Conservation (phyloP, 2,113 vertebrate genomes). For the Prolemur simus region DNA sequence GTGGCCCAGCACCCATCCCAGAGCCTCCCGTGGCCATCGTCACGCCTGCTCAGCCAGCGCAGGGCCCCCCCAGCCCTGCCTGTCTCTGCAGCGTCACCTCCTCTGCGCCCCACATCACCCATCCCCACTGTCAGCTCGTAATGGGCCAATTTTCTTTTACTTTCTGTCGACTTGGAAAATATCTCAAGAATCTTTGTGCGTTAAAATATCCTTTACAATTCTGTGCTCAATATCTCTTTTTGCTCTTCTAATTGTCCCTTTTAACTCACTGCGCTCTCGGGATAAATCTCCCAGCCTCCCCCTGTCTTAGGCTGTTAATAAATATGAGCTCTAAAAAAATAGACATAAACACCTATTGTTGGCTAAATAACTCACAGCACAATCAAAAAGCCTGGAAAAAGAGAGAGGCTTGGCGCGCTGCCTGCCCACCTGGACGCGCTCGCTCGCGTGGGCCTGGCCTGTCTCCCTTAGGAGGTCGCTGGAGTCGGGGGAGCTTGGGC, state of each 20-base stretch:
- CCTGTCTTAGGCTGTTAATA: constrained; percentile 82
- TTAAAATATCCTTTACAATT: constrained; percentile 84
- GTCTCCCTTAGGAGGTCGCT: background rate
- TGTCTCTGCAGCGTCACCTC: no score
- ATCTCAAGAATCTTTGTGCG: constrained; percentile 81
- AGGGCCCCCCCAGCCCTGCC: no score
- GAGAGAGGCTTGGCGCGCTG: background rate
- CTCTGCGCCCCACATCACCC: constrained; percentile 74
- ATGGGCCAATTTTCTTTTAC: constrained; percentile 86
- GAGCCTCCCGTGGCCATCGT: background rate
- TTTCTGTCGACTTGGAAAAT: constrained; percentile 82
- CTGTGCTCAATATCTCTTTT: constrained; percentile 80
- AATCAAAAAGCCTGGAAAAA: constrained; percentile 53
- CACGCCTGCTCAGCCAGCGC: no score
- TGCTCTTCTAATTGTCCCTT: constrained; percentile 84
- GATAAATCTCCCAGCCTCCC: constrained; percentile 78
- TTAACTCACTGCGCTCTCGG: constrained; percentile 82
- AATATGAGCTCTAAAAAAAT: constrained; percentile 75
- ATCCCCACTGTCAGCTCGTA: constrained; percentile 78
- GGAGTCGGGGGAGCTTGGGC: background rate
- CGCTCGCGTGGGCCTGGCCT: background rate
- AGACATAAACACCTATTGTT: constrained; percentile 82
- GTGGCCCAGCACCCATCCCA: background rate
- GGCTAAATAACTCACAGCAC: constrained; percentile 81
- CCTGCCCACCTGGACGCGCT: constrained; percentile 43